Conservation (phyloP, 2,797 vertebrate genomes). For the Tadarida brasiliensis region DNA sequence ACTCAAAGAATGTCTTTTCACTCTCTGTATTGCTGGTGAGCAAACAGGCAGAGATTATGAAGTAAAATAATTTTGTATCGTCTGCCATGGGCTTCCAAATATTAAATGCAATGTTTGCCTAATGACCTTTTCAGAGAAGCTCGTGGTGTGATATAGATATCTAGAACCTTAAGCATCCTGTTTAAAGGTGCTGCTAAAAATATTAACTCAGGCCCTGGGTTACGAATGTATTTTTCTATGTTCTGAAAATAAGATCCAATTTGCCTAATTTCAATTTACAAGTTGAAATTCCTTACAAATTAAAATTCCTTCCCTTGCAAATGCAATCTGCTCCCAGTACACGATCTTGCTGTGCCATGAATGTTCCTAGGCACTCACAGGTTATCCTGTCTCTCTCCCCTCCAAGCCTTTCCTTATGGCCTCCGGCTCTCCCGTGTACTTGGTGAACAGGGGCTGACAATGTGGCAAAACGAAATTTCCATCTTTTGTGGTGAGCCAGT, state of each 20-base stretch:
- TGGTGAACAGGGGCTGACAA: not conserved
- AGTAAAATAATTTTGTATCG: not conserved
- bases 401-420: not conserved
- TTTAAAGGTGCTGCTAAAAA: not conserved
- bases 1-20: not conserved
- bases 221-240: not conserved
- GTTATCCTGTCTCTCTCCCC: not conserved
- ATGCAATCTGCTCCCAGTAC: not conserved
- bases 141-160: not conserved
- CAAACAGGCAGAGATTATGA: not conserved
- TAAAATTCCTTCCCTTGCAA: not conserved
- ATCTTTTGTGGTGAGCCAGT: constrained; percentile 45
- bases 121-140: not conserved
- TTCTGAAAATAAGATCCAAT: constrained; percentile 47
- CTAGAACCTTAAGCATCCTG: not conserved
- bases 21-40: not conserved
- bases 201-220: not conserved
- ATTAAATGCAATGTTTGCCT: not conserved
- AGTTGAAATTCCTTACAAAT: not conserved
- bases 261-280: constrained; percentile 12
- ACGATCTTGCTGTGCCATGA: not conserved
- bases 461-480: not conserved
- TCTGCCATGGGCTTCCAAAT: not conserved
- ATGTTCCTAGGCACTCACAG: not conserved
- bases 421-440: not conserved